Base-by-base conservation (phyloP, 2,797 vertebrate genomes). In the Petrocephalus sullivani region DNA sequence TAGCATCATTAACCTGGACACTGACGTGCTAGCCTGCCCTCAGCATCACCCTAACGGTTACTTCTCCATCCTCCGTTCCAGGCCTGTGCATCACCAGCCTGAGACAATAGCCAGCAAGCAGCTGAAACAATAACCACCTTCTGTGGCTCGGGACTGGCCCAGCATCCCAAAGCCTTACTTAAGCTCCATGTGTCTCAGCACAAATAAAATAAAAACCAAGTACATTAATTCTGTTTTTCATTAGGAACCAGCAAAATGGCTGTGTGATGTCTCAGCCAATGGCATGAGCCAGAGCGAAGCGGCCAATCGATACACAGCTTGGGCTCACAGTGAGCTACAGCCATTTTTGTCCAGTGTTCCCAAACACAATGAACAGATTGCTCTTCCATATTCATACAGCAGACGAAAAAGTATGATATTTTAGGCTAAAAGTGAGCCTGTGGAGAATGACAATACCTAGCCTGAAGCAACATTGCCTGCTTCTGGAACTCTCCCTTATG, bases 91-190 rank as follows among this genome's bases (percentile, higher is more conserved):
- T 41, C 37, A 7, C 33, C 14, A 75, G 67, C 33, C 16, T 75
- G 67, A 92, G 91, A 54, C 87, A 87, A 87, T 23, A 49, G 64
- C 92, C 56, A n/a, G 88, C 89, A 88, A 90, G 92, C 93, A 93
- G 93, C 93, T 94, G 91, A 93, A 94, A 94, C 92, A 95, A 94
- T 93, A 93, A 87, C 87, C 71, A 87, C 87, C 86, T 21, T 85
- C 49, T 87, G 82, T 83, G 88, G 87, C 14, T 53, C 64, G 5
- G 33, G 41, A 41, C 33, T 78, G 71, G 71, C 71, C 71, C 37
- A 16, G 16, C 16, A 19, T 46, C 33, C 37, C 71, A 46, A 46
- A 2, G 37, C 37, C 14, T 46, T 46, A 78, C 2, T 78, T 78
- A 1, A 46, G 71, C 71, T 19, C 37, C 71, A 78, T 46, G 37